Conservation (phyloP, 2,888 invertebrate genomes). For the Proisotoma minuta region DNA sequence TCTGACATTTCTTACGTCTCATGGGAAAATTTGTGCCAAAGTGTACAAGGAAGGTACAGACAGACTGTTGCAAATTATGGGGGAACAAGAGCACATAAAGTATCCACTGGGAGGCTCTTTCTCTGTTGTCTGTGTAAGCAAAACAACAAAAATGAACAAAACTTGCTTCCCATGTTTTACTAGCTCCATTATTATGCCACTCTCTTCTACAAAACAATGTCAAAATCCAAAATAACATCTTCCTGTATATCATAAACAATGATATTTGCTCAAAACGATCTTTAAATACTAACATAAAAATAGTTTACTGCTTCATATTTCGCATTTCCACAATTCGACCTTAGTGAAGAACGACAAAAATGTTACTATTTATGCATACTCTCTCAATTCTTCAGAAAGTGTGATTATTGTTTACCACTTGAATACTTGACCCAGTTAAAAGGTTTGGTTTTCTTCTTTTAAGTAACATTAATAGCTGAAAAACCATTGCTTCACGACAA, state of each 20-base stretch:
- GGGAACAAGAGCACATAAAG: constrained; percentile 20
- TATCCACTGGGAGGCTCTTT: constrained; percentile 21
- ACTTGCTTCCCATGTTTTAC: too few relatives aligned
- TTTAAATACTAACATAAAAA: too few relatives aligned
- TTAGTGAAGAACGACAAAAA: too few relatives aligned
- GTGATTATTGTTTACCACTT: constrained; percentile 18
- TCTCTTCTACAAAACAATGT: too few relatives aligned
- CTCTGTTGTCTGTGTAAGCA: not conserved
- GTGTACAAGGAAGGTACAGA: constrained; percentile 19
- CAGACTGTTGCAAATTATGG: constrained; percentile 25
- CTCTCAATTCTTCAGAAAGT: too few relatives aligned
- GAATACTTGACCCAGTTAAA: constrained; percentile 16
- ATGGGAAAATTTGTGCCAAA: constrained; percentile 21
- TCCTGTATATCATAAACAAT: not conserved
- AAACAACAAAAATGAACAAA: too few relatives aligned
- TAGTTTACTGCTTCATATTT: too few relatives aligned
- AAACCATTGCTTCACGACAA: constrained; percentile 8
- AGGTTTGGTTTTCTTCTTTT: not conserved
- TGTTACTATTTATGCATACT: too few relatives aligned
- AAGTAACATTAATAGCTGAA: constrained; percentile 4
- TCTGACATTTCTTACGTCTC: not conserved
- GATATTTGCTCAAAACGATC: too few relatives aligned
- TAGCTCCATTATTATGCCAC: too few relatives aligned
- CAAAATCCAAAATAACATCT: too few relatives aligned
- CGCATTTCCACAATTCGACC: too few relatives aligned